Conservation (phyloP, 64 coral and sea anemone species). For the Hydrozoanthus tunicans region DNA sequence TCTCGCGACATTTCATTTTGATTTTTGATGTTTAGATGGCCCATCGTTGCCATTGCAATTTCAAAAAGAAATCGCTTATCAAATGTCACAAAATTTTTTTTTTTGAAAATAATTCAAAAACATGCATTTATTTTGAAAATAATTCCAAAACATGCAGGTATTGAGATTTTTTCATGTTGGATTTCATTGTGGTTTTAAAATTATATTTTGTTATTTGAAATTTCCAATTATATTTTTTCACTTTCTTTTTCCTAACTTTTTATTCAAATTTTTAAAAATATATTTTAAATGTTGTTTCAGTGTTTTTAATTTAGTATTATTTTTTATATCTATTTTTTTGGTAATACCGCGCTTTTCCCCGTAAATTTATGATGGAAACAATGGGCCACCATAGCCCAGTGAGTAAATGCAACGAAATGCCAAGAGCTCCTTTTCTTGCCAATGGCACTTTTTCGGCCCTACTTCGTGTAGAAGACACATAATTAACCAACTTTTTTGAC, state of each 20-base stretch:
- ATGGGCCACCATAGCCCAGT: background rate
- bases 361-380: background rate
- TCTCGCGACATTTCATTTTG: background rate
- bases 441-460: background rate
- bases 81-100: background rate
- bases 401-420: background rate
- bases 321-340: background rate
- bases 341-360: background rate
- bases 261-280: background rate
- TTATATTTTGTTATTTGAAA: background rate
- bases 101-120: background rate
- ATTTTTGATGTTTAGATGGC: slow-evolving; percentile 9
- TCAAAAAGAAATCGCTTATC: background rate
- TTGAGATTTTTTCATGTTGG: background rate
- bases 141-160: background rate
- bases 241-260: too few species aligned
- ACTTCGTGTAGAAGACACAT: too few species aligned
- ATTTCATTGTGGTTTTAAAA: background rate
- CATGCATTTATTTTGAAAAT: background rate
- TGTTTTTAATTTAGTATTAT: background rate
- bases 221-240: background rate
- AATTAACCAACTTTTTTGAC: too few species aligned
- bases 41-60: slow-evolving; percentile 7
- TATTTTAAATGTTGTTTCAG: background rate
- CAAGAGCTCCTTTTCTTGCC: slow-evolving; percentile 5